Evolutionary conservation across 2,797 vertebrate genomes (phyloP).

Genomic region (Mus caroli): DNA sequence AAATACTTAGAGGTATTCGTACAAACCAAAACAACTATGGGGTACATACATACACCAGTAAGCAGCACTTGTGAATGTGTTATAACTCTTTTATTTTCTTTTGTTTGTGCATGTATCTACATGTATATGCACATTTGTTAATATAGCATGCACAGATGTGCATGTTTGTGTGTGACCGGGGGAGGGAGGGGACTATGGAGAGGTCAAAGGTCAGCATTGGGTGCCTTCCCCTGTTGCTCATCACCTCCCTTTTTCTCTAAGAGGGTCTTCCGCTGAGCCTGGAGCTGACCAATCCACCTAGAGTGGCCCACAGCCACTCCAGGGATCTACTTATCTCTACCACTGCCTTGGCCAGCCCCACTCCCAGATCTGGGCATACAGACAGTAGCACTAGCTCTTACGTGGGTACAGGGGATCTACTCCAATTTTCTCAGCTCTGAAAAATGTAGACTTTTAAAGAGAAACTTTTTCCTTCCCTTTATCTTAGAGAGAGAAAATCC

Average conservation of each 20-base stretch:
- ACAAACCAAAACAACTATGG: neutral
- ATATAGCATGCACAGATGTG: neutral
- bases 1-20: neutral
- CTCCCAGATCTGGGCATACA: neutral
- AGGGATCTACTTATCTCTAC: neutral
- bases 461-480: neutral
- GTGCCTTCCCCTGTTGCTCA: neutral
- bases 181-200: neutral
- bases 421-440: neutral
- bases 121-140: neutral
- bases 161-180: no score
- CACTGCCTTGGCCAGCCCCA: no score
- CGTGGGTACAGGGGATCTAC: neutral
- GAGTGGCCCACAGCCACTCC: neutral
- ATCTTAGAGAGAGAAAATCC: neutral
- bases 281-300: neutral
- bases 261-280: neutral
- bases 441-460: neutral
- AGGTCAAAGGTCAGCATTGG: neutral
- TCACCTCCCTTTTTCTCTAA: neutral
- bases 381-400: neutral
- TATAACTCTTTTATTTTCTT: conserved; percentile 10
- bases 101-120: neutral
- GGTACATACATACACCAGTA: neutral
- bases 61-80: neutral